phyloP scores from a whole-genome alignment of 2,113 vertebrate species.

The Hymenochirus boettgeri region DNA sequence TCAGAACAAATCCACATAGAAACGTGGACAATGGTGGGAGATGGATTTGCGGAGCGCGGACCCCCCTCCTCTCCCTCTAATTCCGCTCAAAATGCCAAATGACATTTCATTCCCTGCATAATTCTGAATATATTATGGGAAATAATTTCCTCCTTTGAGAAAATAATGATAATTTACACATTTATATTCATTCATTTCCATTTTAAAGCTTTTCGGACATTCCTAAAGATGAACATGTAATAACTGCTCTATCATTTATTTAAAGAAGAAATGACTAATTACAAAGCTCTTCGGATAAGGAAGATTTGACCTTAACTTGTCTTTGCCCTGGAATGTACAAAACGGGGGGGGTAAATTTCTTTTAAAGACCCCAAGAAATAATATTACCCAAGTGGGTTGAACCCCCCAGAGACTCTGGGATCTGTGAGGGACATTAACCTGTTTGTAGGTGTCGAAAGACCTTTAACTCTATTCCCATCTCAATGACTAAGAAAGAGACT shows the following conservation, averaged over 20 bases:
- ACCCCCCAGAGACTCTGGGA: too few species aligned
- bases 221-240: constrained; percentile 52
- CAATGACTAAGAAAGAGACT: too few species aligned
- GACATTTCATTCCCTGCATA: constrained; percentile 18
- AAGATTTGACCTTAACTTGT: neutral
- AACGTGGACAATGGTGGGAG: too few species aligned
- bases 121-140: constrained; percentile 23
- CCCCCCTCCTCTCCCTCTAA: neutral
- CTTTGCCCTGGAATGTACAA: too few species aligned
- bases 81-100: neutral
- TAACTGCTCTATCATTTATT: constrained; percentile 51
- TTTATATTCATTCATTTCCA: constrained; percentile 51
- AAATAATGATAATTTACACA: constrained; percentile 58
- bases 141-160: neutral
- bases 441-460: too few species aligned
- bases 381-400: too few species aligned
- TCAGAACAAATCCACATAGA: too few species aligned
- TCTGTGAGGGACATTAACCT: too few species aligned
- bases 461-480: too few species aligned
- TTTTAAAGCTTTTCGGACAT: constrained; percentile 46
- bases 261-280: constrained; percentile 54
- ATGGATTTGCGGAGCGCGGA: too few species aligned
- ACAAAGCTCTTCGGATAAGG: constrained; percentile 43
- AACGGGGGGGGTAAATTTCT: too few species aligned
- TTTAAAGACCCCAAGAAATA: too few species aligned